These are phyloP conservation scores for Leptinotarsa rubiginosa DNA, from an alignment of 2,888 invertebrate genomes.

Conservation along the genomic window DNA sequence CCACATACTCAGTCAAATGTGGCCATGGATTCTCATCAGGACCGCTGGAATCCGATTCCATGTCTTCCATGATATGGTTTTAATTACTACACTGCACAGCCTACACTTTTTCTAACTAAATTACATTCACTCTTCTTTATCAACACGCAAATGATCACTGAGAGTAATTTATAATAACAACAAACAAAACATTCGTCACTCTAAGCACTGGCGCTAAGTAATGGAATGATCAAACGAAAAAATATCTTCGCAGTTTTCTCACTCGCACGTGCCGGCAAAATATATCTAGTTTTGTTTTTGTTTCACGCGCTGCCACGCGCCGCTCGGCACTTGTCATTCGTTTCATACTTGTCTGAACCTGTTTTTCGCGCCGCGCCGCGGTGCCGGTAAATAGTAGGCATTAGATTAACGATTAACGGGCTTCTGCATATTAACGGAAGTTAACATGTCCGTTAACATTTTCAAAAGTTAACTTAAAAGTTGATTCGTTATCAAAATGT, in stretches of 20 bases:
- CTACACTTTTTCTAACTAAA: conserved; percentile 4
- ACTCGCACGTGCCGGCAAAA: conserved; percentile 8
- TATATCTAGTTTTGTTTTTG: conserved; percentile 15
- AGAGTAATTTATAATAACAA: conserved; percentile 4
- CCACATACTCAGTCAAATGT: not conserved
- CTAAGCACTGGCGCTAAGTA: conserved; percentile 20
- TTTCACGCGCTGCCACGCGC: conserved; percentile 14
- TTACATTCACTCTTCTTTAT: conserved; percentile 5
- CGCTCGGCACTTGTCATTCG: not conserved
- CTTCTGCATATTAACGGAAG: conserved; percentile 15
- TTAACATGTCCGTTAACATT: conserved; percentile 22
- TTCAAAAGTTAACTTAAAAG: conserved; percentile 6
- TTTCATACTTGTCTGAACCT: conserved; percentile 5
- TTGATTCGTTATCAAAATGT: not conserved
- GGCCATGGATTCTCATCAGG: conserved; percentile 5
- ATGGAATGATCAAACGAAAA: conserved; percentile 18
- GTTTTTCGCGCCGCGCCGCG: conserved; percentile 9
- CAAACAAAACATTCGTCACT: conserved; percentile 21
- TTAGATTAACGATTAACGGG: not conserved
- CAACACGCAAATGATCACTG: conserved; percentile 3
- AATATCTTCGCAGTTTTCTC: conserved; percentile 8
- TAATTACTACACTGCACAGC: not conserved
- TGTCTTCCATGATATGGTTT: conserved; percentile 5
- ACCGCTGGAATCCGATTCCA: not conserved
- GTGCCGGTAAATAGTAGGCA: not conserved